phyloP scores from a whole-genome alignment of 2,888 invertebrate species.

The Hipparchia sbordonii region DNA sequence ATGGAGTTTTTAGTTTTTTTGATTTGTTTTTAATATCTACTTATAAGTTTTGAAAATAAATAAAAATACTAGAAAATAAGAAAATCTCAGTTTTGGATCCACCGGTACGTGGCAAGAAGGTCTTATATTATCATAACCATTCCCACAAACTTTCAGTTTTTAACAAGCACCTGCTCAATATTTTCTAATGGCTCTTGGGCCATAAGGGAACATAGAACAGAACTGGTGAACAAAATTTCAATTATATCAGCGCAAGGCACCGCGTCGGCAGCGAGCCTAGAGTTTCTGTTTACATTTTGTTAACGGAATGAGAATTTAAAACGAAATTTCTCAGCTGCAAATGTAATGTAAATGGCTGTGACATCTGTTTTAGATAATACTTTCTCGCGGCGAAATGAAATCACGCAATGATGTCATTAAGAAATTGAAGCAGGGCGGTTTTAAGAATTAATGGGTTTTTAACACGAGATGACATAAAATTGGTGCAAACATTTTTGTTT shows the following conservation, averaged over 20 bases:
- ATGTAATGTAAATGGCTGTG: slow-evolving; percentile 58
- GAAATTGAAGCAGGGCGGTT: slow-evolving; percentile 12
- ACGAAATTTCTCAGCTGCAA: slow-evolving; percentile 70
- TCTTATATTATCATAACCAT: too few species aligned
- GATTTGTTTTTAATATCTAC: too few species aligned
- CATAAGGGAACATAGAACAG: slow-evolving; percentile 54
- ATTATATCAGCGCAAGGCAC: slow-evolving; percentile 63
- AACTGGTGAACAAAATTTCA: slow-evolving; percentile 70
- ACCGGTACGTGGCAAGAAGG: too few species aligned
- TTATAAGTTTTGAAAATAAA: too few species aligned
- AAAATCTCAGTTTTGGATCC: too few species aligned
- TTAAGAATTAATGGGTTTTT: background rate
- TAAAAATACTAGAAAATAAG: too few species aligned
- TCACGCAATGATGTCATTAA: slow-evolving; percentile 31
- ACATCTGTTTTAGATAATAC: slow-evolving; percentile 40
- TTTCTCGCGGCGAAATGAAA: slow-evolving; percentile 30
- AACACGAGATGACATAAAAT: background rate
- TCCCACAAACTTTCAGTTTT: background rate
- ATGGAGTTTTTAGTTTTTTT: too few species aligned
- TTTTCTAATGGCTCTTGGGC: background rate
- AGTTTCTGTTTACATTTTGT: slow-evolving; percentile 76
- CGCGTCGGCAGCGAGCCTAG: slow-evolving; percentile 49
- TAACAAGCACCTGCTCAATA: background rate
- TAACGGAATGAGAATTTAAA: slow-evolving; percentile 76
- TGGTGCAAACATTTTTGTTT: too few species aligned